Conservation (phyloP, 2,113 vertebrate species). For the Poeciliopsis prolifica region DNA sequence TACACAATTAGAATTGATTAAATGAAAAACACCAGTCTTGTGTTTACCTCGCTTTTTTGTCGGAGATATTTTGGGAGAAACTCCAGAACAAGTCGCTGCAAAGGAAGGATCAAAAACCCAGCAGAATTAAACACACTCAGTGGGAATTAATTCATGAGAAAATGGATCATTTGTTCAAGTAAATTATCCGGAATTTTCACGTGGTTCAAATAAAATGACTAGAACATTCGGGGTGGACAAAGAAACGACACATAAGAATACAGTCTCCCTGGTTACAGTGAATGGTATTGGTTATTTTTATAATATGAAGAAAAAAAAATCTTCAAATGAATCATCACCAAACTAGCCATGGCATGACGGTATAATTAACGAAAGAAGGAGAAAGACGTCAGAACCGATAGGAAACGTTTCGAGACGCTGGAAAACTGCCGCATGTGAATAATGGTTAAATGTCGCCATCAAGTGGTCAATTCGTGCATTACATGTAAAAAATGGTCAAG, state of each 20-base stretch:
- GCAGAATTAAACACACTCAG: too few species aligned
- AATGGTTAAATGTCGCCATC: conserved; percentile 68
- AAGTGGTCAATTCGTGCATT: conserved; percentile 26
- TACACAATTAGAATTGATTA: background rate
- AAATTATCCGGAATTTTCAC: background rate
- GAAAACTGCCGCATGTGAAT: background rate
- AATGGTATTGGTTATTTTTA: background rate
- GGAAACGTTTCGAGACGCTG: background rate
- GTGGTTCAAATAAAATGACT: background rate
- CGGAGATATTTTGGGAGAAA: too few species aligned
- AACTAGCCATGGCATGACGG: too few species aligned
- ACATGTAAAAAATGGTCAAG: background rate
- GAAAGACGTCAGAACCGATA: background rate
- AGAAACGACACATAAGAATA: background rate
- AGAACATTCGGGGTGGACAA: background rate
- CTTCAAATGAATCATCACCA: background rate
- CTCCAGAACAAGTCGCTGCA: too few species aligned
- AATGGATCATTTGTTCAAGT: background rate
- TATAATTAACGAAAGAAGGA: background rate
- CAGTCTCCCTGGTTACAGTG: background rate
- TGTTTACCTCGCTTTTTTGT: too few species aligned
- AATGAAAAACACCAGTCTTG: too few species aligned
- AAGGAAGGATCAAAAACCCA: too few species aligned
- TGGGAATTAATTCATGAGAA: background rate
- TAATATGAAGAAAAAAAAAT: background rate